Evolutionary conservation across 2,113 vertebrate species (phyloP).

Genomic region (Noctilio leporinus): DNA sequence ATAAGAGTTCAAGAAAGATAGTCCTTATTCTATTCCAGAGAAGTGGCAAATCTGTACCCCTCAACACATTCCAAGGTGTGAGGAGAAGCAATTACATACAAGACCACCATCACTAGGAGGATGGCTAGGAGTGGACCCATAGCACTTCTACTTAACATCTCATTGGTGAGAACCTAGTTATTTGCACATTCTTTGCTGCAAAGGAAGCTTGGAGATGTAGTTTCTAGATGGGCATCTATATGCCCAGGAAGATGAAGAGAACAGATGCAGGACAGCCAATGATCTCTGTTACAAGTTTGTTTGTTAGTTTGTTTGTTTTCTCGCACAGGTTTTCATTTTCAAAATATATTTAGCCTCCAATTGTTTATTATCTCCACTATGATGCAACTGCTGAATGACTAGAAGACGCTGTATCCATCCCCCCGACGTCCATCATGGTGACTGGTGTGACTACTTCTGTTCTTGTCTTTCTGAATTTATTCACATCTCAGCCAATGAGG

Average conservation of each 20-base stretch:
- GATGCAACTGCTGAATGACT: rapidly evolving
- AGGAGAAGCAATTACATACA: neutral
- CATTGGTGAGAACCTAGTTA: neutral
- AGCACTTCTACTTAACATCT: neutral
- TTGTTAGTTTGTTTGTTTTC: no score
- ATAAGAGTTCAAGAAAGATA: neutral
- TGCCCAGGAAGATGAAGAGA: neutral
- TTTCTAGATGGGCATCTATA: neutral
- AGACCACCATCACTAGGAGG: neutral
- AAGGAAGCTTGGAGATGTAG: neutral
- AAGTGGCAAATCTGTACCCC: neutral
- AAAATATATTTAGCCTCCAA: neutral
- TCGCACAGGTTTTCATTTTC: neutral
- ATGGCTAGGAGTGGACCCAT: neutral
- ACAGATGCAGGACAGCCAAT: neutral
- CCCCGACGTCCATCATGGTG: neutral
- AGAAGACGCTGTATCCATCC: neutral
- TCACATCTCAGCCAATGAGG: neutral
- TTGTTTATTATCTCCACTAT: neutral
- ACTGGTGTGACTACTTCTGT: neutral
- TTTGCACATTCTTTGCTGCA: neutral
- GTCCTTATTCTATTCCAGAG: neutral
- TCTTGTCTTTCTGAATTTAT: neutral
- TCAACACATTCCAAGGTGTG: neutral
- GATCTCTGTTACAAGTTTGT: no score